Conservation (phyloP, 2,797 vertebrate genomes). For the Sciurus carolinensis region DNA sequence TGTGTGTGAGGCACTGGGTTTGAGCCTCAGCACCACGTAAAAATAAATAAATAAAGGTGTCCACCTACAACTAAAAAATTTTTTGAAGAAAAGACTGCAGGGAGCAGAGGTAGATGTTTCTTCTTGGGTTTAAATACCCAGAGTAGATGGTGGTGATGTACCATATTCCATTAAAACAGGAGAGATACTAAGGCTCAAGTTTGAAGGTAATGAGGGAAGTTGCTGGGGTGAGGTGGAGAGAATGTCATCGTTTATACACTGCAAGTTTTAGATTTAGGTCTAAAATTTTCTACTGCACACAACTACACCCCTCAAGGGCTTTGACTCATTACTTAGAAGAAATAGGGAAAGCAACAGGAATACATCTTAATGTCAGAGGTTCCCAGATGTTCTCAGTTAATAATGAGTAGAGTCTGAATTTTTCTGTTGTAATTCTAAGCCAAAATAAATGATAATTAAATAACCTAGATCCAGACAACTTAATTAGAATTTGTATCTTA, state of each 20-base stretch:
- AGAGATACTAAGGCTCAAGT: not conserved
- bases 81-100: not conserved
- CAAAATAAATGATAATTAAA: slow-evolving; percentile 9
- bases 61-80: no score
- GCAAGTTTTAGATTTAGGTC: not conserved
- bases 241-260: not conserved
- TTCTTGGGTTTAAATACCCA: not conserved
- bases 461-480: not conserved
- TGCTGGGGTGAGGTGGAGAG: not conserved
- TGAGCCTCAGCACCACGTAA: no score
- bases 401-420: not conserved
- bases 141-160: not conserved
- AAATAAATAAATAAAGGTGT: no score
- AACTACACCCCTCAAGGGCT: not conserved
- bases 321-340: not conserved
- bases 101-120: not conserved
- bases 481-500: not conserved
- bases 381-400: not conserved
- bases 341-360: slow-evolving; percentile 13
- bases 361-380: not conserved
- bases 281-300: not conserved
- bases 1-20: no score
- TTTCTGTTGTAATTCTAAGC: not conserved
- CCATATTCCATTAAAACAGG: not conserved
- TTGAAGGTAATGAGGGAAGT: not conserved